Conservation (phyloP, 1,140 invertebrate genomes). For the Neoseiulus cucumeris region DNA sequence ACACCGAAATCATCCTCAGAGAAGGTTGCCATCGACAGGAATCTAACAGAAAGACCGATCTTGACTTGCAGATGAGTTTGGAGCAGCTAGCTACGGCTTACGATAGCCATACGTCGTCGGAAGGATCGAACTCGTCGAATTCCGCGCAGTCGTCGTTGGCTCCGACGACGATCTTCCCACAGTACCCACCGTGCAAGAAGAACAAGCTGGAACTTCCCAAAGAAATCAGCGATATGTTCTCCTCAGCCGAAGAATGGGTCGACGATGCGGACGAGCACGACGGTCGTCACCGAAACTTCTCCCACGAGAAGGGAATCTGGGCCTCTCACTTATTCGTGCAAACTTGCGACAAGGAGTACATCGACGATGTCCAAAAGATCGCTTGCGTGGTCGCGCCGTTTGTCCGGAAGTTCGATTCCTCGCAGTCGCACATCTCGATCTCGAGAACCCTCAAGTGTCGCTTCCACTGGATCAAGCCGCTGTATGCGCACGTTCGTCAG, state of each 20-base stretch:
- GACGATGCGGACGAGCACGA: constrained; percentile 21
- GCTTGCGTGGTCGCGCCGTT: background rate
- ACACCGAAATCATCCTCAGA: too few relatives aligned
- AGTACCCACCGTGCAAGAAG: background rate
- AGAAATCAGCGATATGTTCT: background rate
- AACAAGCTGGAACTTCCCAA: background rate
- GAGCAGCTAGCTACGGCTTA: background rate
- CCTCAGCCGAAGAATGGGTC: background rate
- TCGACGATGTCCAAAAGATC: background rate
- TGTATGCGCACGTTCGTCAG: constrained; percentile 19
- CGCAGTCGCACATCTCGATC: constrained; percentile 21
- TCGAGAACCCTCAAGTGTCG: constrained; percentile 23
- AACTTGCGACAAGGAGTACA: constrained; percentile 16
- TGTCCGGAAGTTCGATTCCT: background rate
- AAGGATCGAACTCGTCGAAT: constrained; percentile 1
- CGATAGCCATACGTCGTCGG: constrained; percentile 6
- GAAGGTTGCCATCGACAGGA: too few relatives aligned
- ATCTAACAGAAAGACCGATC: too few relatives aligned
- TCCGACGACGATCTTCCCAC: background rate
- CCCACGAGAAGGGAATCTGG: constrained; percentile 24
- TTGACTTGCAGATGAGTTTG: constrained; percentile 5
- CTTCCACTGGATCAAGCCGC: constrained; percentile 23
- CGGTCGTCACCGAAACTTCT: constrained; percentile 22
- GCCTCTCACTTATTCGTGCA: constrained; percentile 22
- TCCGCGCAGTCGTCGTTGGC: background rate